Base-by-base conservation (phyloP, 1,140 invertebrate genomes). In the Phymorhynchus buccinoides region DNA sequence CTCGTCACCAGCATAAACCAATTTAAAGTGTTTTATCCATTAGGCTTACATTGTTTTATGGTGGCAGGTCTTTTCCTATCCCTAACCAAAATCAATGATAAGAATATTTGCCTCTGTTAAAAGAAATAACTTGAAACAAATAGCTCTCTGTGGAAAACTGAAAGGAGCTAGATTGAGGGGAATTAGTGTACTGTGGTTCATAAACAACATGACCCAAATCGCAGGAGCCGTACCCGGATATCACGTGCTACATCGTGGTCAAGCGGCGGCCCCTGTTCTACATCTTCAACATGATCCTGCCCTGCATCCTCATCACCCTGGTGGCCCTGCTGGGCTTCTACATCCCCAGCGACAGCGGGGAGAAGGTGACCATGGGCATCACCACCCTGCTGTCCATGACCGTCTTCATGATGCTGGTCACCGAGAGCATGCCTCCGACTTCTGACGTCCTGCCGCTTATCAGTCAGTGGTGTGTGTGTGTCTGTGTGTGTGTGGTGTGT, bases 281-380 rank as follows among this genome's bases (percentile, higher is more conserved):
- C 92, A 96, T 98, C 9, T 97, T 98, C 94, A 98, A 98, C 91
- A 95, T 98, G 91, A 88, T 92, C 30, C 82, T 92, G 35, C 97
- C 97, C 0, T 98, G 97, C 93, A 95, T 97, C 82, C 95, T 98
- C n/a, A 98, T 98, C 89, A 97, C 97, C 90, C 95, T 94, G 93
- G 89, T 95, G 96, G 97, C 97, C 42, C 94, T 98, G 68, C 93
- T 98, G 68, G 91, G 91, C 1, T 98, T 98, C 93, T 98, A 97
- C 94, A 96, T 98, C 88, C 97, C 97, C 44, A 97, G 96, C 16
- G 97, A 97, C 91, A 97, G 96, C 6, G 92, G 92, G 4, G 93
- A 93, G 87, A 93, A 93, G 86, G 92, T 93, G 22, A 91, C 91
- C 18, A 91, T 93, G 89, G 92, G 92, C 39, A 91, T 93, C 52